Evolutionary conservation across 2,888 invertebrate species (phyloP).

Genomic region (Heteromyza rotundicornis): DNA sequence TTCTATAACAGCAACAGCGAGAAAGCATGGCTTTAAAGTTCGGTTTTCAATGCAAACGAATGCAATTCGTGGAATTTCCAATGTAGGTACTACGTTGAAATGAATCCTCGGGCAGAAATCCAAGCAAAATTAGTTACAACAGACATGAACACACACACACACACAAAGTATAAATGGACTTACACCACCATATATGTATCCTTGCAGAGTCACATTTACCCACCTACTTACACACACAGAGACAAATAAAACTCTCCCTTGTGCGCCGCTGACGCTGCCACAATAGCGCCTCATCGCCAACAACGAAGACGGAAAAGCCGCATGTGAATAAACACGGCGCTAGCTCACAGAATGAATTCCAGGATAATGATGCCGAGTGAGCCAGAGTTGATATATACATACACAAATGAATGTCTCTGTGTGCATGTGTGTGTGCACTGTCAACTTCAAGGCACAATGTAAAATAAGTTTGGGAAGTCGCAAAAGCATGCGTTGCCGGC

Average conservation of each 20-base stretch:
- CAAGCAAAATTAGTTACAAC: constrained; percentile 46
- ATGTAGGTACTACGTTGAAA: constrained; percentile 45
- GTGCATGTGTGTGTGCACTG: neutral
- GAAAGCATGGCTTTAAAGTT: constrained; percentile 15
- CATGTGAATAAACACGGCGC: neutral
- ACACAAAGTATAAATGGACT: neutral
- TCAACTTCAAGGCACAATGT: neutral
- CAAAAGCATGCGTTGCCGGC: neutral
- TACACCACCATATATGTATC: constrained; percentile 1
- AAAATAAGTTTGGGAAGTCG: neutral
- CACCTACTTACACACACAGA: neutral
- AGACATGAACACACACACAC: constrained; percentile 15
- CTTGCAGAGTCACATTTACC: neutral
- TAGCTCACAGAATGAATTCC: neutral
- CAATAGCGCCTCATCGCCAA: neutral
- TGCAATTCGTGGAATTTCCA: constrained; percentile 29
- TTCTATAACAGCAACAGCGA: neutral
- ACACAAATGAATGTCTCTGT: no score
- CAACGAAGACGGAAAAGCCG: constrained; percentile 2
- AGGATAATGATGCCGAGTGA: constrained; percentile 2
- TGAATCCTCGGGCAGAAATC: constrained; percentile 47
- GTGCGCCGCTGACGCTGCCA: neutral
- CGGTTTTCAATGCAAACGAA: constrained; percentile 19
- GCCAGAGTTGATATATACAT: neutral
- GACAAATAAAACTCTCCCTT: neutral